These are phyloP conservation scores for Pelodiscus sinensis DNA, from an alignment of 2,113 vertebrate genomes.

Conservation along the genomic window DNA sequence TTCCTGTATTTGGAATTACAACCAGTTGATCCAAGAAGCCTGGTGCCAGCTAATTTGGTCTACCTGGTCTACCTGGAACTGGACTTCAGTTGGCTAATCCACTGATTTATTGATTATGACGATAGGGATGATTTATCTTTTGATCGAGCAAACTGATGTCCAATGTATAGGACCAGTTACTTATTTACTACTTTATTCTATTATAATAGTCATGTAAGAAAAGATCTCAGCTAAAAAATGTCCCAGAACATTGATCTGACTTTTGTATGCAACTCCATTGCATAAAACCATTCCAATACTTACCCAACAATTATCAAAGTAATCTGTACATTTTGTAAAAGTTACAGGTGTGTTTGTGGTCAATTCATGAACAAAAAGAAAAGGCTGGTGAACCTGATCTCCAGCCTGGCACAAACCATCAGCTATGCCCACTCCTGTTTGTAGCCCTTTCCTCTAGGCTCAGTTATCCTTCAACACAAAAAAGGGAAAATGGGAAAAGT, in stretches of 20 bases:
- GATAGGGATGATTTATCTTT: background rate
- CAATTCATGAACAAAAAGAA: background rate
- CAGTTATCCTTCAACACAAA: background rate
- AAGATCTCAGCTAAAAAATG: background rate
- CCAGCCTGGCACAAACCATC: background rate
- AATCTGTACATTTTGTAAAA: background rate
- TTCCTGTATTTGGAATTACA: background rate
- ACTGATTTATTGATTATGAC: background rate
- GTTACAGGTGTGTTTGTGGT: background rate
- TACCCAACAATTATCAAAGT: background rate
- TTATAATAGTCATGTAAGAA: background rate
- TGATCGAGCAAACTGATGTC: background rate
- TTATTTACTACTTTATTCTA: background rate
- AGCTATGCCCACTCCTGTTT: background rate
- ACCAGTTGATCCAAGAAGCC: background rate
- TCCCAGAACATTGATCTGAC: accelerated
- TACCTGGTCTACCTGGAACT: background rate
- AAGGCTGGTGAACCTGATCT: background rate
- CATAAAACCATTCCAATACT: background rate
- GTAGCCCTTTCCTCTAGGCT: background rate
- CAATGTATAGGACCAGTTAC: background rate
- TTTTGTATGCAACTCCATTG: background rate
- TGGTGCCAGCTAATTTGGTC: background rate
- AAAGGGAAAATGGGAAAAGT: background rate
- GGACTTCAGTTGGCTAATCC: background rate